Conservation (phyloP, 2,888 invertebrate genomes). For the Metopia argyrocephala region DNA sequence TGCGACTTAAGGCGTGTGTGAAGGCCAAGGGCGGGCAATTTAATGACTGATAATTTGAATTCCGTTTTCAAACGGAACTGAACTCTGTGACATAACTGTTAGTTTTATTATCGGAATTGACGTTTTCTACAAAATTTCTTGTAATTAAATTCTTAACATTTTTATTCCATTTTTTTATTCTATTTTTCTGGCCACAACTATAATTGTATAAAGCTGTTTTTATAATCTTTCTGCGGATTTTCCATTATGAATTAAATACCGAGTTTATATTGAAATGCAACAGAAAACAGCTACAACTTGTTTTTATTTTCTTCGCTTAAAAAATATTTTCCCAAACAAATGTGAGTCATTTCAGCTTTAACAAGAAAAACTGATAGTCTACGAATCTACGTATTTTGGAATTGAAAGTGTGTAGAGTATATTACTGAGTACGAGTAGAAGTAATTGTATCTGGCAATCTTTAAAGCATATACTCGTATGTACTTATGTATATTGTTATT, state of each 20-base stretch:
- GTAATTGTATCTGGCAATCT: conserved; percentile 35
- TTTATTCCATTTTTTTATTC: background rate
- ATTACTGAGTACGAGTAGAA: background rate
- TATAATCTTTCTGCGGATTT: conserved; percentile 43
- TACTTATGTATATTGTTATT: conserved; percentile 14
- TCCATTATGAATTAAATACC: conserved; percentile 30
- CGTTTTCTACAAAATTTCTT: no score
- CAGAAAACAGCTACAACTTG: background rate
- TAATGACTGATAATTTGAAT: no score
- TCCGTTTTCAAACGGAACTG: no score
- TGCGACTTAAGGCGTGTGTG: no score
- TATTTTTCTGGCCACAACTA: conserved; percentile 12
- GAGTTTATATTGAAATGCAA: background rate
- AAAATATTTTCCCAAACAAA: conserved; percentile 43
- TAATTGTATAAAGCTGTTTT: conserved; percentile 37
- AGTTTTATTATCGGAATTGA: no score
- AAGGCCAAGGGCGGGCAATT: no score
- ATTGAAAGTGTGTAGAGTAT: conserved; percentile 2
- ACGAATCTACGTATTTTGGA: conserved; percentile 8
- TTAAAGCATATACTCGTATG: background rate
- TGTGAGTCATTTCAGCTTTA: conserved; percentile 40
- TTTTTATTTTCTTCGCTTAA: conserved; percentile 1
- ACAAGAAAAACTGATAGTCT: conserved; percentile 3
- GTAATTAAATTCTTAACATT: no score
- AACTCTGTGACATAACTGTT: no score